Evolutionary conservation across 2,113 vertebrate species (phyloP), one percentile per base, ranked within the genome.

Genomic region (Tyrannus savana): DNA sequence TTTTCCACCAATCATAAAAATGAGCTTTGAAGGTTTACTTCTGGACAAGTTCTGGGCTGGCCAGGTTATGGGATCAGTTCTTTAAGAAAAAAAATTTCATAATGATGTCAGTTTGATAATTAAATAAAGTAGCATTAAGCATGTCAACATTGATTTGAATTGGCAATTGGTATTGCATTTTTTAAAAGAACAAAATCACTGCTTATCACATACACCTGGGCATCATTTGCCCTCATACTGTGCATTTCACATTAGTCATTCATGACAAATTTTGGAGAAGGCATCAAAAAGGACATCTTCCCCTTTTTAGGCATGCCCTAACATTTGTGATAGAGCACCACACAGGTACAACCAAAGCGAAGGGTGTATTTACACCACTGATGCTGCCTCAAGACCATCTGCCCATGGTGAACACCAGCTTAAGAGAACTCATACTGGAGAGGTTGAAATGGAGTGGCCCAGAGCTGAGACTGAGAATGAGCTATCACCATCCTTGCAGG

Each of bases 381-480:
- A 62, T 33, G 4, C 3, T 33, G 5, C 10, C 33, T 74, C 56
- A 49, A 64, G 31, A 37, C 4, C 28, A 18, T 35, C 23, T 67
- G 21, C 27, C 16, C 0, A 0, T 0, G 1, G 2, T 15, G 8
- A 89, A 3, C 8, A 67, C 7, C 5, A 37, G 2, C 46, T 78
- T 12, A 5, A n/a, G 22, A 49, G 15, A 44, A 64, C 19, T 68
- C 52, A 19, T 23, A 8, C 12, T 25, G 9, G 35, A 72, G 10
- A 68, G 2, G 3, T 2, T 42, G 25, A 84, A 60, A 4, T 60
- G 0, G 5, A 62, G 18, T 17, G 22, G 8, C 22, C 31, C 28
- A 66, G n/a, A 87, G 9, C 12, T 37, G 39, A 90, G 7, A 10
- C 27, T 35, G 27, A 14, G 30, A 53, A 47, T 30, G 23, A 74